A percentile compares a stretch with the other conserved stretches of the same genome.
These are phyloP conservation scores for Dermochelys coriacea DNA, from an alignment of 2,797 vertebrate species.

Conservation along the genomic window DNA sequence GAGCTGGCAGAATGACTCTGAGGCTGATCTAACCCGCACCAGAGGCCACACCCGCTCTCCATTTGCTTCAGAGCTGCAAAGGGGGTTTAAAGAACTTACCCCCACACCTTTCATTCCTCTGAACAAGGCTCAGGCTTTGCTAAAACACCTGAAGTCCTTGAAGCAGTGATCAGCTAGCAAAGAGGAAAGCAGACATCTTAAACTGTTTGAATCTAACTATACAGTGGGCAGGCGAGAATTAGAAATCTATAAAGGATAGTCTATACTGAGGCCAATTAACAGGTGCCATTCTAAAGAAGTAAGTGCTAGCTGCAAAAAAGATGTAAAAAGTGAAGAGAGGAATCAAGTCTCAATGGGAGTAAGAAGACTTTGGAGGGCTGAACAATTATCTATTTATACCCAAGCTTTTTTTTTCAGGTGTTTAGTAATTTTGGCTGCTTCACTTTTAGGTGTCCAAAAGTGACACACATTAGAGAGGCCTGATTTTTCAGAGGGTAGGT, in stretches of 20 bases:
- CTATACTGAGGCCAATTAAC: not conserved
- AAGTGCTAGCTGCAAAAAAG: not conserved
- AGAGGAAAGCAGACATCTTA: rapidly evolving
- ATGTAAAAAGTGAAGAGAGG: not conserved
- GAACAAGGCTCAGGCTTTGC: not conserved
- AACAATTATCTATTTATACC: not conserved
- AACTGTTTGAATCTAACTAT: conserved; percentile 1
- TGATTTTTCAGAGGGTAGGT: not conserved
- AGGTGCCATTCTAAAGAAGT: not conserved
- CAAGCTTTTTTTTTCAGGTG: not conserved
- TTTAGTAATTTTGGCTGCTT: not conserved
- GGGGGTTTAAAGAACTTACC: not conserved
- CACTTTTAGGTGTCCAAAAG: not conserved
- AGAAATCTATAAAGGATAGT: not conserved
- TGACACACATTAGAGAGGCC: not conserved
- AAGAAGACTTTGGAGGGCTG: not conserved
- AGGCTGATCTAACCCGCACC: not conserved
- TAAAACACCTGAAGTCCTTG: not conserved
- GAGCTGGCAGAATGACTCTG: not conserved
- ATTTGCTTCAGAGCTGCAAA: not conserved
- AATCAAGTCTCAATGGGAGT: not conserved
- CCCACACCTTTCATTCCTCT: not conserved
- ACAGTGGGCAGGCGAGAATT: conserved; percentile 3
- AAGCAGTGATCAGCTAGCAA: not conserved
- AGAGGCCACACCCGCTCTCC: not conserved